Percentiles rank a stretch among this genome's conserved stretches.
Conservation (phyloP, 2,888 invertebrate genomes). For the Latheticus oryzae region DNA sequence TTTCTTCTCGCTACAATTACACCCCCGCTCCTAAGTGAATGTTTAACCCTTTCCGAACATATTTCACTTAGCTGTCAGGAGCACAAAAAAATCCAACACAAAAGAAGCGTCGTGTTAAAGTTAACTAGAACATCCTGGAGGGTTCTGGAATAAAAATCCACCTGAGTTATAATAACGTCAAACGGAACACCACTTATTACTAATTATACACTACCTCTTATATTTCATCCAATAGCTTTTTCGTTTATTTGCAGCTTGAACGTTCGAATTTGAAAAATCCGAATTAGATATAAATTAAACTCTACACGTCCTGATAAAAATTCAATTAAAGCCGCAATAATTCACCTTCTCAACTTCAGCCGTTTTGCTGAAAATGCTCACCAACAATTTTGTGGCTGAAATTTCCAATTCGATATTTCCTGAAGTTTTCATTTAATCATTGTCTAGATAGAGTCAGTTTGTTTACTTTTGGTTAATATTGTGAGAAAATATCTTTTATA, state of each 20-base stretch:
- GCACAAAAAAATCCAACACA: slow-evolving; percentile 16
- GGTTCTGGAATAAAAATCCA: slow-evolving; percentile 24
- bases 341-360: slow-evolving; percentile 25
- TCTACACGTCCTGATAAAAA: slow-evolving; percentile 34
- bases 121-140: slow-evolving; percentile 30
- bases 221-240: slow-evolving; percentile 4
- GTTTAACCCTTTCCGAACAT: slow-evolving; percentile 8
- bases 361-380: slow-evolving; percentile 16
- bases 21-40: slow-evolving; percentile 7
- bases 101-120: slow-evolving; percentile 20
- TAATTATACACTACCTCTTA: slow-evolving; percentile 17
- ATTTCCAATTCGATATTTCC: slow-evolving; percentile 18
- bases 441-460: too few species aligned
- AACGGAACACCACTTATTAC: slow-evolving; percentile 20
- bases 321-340: slow-evolving; percentile 34
- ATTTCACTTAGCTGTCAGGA: slow-evolving; percentile 14
- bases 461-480: slow-evolving; percentile 32
- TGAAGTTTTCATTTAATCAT: too few species aligned
- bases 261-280: too few species aligned
- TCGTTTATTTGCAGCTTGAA: too few species aligned
- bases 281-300: slow-evolving; percentile 31
- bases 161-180: slow-evolving; percentile 15
- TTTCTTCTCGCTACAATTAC: not conserved
- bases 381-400: slow-evolving; percentile 14
- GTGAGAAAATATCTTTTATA: slow-evolving; percentile 34